These are phyloP conservation scores for Apostichopus leukothele DNA, from an alignment of 53 echinoderm and acorn worm species.

Conservation along the genomic window DNA sequence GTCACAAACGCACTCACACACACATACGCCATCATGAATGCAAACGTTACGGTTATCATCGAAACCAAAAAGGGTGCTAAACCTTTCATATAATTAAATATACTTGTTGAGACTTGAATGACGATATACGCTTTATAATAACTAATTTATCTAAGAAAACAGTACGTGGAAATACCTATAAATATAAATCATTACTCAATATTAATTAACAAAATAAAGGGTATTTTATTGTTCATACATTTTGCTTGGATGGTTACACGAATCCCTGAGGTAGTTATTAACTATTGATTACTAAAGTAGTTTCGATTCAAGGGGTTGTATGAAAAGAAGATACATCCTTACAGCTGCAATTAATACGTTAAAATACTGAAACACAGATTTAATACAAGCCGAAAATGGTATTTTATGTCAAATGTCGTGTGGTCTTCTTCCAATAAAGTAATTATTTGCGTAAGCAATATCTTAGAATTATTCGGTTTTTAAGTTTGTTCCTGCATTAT, in stretches of 20 bases:
- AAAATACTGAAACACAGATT: background rate
- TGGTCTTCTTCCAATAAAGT: too few relatives aligned
- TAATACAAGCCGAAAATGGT: background rate
- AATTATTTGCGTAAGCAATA: background rate
- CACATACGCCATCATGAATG: too few relatives aligned
- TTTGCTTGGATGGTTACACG: conserved; percentile 7
- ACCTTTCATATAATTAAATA: too few relatives aligned
- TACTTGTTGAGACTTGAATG: too few relatives aligned
- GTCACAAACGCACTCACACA: too few relatives aligned
- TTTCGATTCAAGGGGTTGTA: background rate
- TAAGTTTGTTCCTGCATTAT: too few relatives aligned
- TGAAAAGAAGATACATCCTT: background rate
- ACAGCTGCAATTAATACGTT: conserved; percentile 3
- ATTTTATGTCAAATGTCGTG: background rate
- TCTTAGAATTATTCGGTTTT: background rate
- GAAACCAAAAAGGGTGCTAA: too few relatives aligned
- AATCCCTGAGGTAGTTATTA: conserved; percentile 3
- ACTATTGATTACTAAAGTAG: background rate
- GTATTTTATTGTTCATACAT: background rate
- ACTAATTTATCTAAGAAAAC: too few relatives aligned
- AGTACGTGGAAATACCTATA: too few relatives aligned
- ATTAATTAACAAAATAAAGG: background rate
- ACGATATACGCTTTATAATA: too few relatives aligned
- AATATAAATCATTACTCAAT: too few relatives aligned
- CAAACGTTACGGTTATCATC: too few relatives aligned